These are phyloP conservation scores for Himalopsyche tibetana DNA, from an alignment of 2,888 invertebrate genomes.

Conservation along the genomic window DNA sequence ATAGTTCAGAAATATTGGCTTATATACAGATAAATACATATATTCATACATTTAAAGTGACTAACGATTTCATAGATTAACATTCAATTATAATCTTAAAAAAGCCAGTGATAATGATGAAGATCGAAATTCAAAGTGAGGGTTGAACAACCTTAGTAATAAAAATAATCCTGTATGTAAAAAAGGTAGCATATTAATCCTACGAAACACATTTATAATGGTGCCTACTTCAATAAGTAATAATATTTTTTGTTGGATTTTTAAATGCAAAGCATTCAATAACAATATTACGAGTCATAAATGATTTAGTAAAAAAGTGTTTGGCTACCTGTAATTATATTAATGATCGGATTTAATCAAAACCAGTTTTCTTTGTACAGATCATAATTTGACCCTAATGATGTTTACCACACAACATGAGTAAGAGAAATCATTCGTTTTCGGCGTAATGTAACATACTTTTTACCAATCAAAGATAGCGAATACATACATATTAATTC, in stretches of 20 bases:
- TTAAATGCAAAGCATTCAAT: slow-evolving; percentile 15
- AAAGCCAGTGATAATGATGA: neutral
- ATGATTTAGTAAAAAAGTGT: slow-evolving; percentile 36
- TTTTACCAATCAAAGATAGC: neutral
- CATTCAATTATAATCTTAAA: no score
- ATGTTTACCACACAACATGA: slow-evolving; percentile 34
- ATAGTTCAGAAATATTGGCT: no score
- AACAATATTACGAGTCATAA: slow-evolving; percentile 1
- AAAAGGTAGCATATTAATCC: slow-evolving; percentile 31
- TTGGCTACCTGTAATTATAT: slow-evolving; percentile 44
- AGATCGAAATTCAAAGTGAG: neutral
- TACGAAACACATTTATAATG: slow-evolving; percentile 21
- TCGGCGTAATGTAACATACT: neutral
- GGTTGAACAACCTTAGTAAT: slow-evolving; percentile 27
- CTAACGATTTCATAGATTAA: no score
- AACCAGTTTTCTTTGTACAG: slow-evolving; percentile 42
- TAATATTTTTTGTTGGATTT: slow-evolving; percentile 1
- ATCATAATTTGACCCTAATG: slow-evolving; percentile 42
- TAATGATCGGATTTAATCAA: slow-evolving; percentile 39
- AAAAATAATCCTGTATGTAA: neutral
- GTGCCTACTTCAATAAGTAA: slow-evolving; percentile 22
- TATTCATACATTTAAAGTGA: no score
- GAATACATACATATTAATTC: no score
- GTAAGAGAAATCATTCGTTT: slow-evolving; percentile 5
- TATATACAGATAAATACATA: no score